Base-by-base conservation (phyloP, 2,113 vertebrate species). In the Psilopsiagon aurifrons region DNA sequence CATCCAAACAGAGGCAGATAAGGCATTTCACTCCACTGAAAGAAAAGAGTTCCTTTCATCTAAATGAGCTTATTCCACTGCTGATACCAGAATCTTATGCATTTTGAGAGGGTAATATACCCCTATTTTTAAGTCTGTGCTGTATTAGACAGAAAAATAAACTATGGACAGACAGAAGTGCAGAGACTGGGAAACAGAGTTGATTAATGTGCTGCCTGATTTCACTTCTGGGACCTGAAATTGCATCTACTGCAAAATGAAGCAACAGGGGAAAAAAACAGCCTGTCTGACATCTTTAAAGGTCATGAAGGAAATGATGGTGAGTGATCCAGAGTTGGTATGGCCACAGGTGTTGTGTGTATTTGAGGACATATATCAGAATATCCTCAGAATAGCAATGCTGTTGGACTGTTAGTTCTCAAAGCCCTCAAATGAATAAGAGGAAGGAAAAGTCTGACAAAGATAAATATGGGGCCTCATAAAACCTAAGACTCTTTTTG, bases 201-300 rank as follows among this genome's bases (percentile, higher is more conserved):
- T 98, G 97, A 97, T 97, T 94, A 97, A 97, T 97, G 95, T 77
- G 91, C 85, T 95, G 88, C 84, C 95, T 92, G 96, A 97, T 97
- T 97, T 97, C 91, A 93, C 91, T 97, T 95, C 76, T 92, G 93
- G 93, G 92, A 90, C 67, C 74, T 94, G 82, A 97, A 97, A 97
- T 95, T 96, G 88, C 77, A 94, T 94, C 88, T 69, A 39, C 69
- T 63, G 83, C 95, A 92, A 84, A 95, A 96, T 88, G 92, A 96
- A 97, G 37, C 46, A 94, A 64, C 82, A 68, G 27, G 68, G 7
- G 6, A 3, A 16, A 5, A 37, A 43, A 57, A 31, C 85, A 88
- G 94, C 71, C 82, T 95, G 49, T 96, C 69, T 97, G 94, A 97
- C 87, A 90, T 86, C 95, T 94, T 17, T 83, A 97, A 98, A 98